These are phyloP conservation scores for Camelus dromedarius DNA, from an alignment of 2,113 vertebrate species.

Conservation along the genomic window DNA sequence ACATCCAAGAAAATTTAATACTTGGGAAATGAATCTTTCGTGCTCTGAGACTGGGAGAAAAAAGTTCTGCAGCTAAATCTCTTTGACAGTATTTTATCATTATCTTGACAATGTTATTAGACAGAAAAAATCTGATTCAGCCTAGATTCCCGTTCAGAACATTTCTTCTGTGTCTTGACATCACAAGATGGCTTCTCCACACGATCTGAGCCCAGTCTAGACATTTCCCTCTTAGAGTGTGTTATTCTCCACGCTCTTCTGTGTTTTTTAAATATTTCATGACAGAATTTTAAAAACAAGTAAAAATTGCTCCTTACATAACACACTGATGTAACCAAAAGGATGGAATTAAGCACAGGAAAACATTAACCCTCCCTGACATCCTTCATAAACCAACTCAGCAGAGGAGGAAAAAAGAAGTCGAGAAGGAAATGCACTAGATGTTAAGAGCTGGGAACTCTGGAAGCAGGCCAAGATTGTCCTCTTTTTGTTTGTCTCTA, in stretches of 20 bases:
- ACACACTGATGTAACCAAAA: not conserved
- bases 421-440: not conserved
- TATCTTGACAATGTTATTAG: not conserved
- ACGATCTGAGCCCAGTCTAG: not conserved
- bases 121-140: not conserved
- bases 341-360: not conserved
- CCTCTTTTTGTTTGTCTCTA: not conserved
- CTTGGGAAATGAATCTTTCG: conserved; percentile 12
- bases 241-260: not conserved
- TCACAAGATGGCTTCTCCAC: not conserved
- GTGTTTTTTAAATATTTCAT: not conserved
- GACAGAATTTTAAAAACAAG: not conserved
- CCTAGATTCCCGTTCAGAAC: not conserved
- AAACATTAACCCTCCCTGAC: not conserved
- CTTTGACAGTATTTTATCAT: not conserved
- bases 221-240: rapidly evolving
- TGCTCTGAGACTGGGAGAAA: not conserved
- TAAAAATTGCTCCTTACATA: not conserved
- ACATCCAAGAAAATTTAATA: not conserved
- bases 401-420: no score
- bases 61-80: not conserved
- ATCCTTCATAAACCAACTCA: not conserved
- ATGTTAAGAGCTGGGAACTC: not conserved
- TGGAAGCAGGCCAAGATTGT: not conserved
- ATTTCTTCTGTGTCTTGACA: not conserved